Evolutionary conservation across 1,140 invertebrate species (phyloP).

Genomic region (Dendroctonus ponderosae): DNA sequence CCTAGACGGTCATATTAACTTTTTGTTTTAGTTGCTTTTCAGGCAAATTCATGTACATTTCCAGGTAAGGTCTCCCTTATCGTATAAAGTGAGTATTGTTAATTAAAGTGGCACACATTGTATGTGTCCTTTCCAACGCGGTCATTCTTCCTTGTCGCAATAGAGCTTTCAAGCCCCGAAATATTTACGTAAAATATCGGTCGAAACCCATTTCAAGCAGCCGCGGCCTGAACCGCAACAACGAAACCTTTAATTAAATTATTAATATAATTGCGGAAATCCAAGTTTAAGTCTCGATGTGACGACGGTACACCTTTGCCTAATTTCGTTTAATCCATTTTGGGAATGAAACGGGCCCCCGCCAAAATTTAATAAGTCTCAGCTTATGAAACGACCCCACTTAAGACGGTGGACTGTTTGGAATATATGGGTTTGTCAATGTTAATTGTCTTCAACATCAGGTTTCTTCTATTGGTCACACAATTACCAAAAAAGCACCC

Average conservation of each 20-base stretch:
- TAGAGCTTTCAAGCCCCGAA: neutral
- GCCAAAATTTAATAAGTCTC: conserved; percentile 22
- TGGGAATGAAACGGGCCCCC: conserved; percentile 8
- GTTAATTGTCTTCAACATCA: too few relatives aligned
- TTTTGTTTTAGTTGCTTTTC: too few relatives aligned
- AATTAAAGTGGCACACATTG: too few relatives aligned
- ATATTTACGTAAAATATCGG: conserved; percentile 12
- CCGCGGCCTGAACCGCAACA: conserved; percentile 12
- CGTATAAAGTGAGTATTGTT: too few relatives aligned
- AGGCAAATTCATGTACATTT: too few relatives aligned
- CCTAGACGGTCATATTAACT: too few relatives aligned
- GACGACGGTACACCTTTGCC: conserved; percentile 28
- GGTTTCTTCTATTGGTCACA: too few relatives aligned
- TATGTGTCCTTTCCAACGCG: too few relatives aligned
- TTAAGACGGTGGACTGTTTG: too few relatives aligned
- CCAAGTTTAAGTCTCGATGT: conserved; percentile 18
- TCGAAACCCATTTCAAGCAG: conserved; percentile 5
- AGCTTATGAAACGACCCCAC: neutral
- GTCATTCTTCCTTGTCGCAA: neutral
- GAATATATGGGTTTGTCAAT: too few relatives aligned
- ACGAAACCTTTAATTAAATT: conserved; percentile 24
- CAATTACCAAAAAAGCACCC: too few relatives aligned
- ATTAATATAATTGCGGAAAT: conserved; percentile 30
- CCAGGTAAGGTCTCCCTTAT: too few relatives aligned
- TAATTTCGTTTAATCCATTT: conserved; percentile 25